These are phyloP conservation scores for Holcopasites calliopsidis DNA, from an alignment of 1,140 invertebrate species.

Conservation along the genomic window DNA sequence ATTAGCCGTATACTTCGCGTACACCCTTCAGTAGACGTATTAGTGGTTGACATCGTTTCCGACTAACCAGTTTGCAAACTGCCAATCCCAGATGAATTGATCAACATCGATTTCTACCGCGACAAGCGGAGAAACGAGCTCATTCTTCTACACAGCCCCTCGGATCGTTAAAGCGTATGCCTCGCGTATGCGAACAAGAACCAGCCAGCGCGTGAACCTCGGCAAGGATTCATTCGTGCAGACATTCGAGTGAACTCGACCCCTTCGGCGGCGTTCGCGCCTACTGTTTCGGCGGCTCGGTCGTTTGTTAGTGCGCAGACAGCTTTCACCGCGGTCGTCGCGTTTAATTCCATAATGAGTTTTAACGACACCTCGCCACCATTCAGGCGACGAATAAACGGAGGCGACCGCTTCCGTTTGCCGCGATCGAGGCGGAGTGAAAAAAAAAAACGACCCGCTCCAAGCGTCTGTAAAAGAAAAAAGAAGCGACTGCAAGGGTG, in stretches of 20 bases:
- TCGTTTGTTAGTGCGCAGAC: conserved; percentile 56
- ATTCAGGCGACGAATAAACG: conserved; percentile 40
- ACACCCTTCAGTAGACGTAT: no score
- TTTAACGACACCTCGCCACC: conserved; percentile 43
- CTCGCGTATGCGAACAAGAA: not conserved
- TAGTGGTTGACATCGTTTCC: no score
- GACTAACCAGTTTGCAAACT: no score
- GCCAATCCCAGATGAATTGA: not conserved
- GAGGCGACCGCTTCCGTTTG: conserved; percentile 15
- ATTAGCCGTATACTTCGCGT: no score
- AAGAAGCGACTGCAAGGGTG: not conserved
- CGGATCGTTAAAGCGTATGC: conserved; percentile 7
- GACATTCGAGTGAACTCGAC: conserved; percentile 19
- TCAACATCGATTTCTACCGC: not conserved
- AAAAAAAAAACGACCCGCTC: not conserved
- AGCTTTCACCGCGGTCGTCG: conserved; percentile 44
- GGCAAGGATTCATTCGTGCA: conserved; percentile 35
- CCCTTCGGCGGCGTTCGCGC: conserved; percentile 3
- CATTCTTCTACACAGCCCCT: not conserved
- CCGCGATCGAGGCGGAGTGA: not conserved
- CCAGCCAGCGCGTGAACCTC: not conserved
- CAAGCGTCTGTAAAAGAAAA: not conserved
- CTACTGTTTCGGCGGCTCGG: conserved; percentile 29
- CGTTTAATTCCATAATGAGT: conserved; percentile 60
- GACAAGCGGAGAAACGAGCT: not conserved